Conservation (phyloP, 2,888 invertebrate genomes). For the Holacanthella duospinosa region DNA sequence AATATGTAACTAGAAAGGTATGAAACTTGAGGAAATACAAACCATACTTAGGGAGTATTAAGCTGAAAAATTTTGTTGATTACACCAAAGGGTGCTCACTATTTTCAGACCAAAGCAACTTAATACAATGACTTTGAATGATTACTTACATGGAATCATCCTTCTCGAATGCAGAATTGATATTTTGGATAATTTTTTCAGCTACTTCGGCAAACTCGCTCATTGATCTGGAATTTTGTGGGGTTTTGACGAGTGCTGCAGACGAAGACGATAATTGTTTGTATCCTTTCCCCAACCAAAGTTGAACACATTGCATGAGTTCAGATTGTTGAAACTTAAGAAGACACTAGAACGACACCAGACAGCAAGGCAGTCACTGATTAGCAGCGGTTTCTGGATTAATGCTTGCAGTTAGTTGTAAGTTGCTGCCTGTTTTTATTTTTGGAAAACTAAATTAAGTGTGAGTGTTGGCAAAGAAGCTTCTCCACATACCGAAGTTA, state of each 20-base stretch:
- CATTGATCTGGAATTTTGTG: not conserved
- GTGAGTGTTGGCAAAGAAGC: no score
- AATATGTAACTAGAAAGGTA: no score
- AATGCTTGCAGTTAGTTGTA: not conserved
- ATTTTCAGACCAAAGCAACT: no score
- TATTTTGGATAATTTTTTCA: conserved; percentile 68
- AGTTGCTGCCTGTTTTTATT: no score
- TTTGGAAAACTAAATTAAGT: no score
- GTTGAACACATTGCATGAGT: conserved; percentile 6
- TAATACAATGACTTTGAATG: not conserved
- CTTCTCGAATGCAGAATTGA: conserved; percentile 61
- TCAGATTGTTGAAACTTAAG: not conserved
- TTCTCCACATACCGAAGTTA: no score
- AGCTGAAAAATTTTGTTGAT: no score
- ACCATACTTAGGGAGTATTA: no score
- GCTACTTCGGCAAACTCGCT: conserved; percentile 60
- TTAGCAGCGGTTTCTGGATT: not conserved
- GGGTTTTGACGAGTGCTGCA: not conserved
- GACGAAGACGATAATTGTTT: not conserved
- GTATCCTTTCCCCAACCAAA: not conserved
- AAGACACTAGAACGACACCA: not conserved
- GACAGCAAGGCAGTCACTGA: not conserved
- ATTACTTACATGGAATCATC: conserved; percentile 65
- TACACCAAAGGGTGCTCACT: no score
- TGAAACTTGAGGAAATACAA: no score